A percentile compares a stretch with the other conserved stretches of the same genome.
phyloP scores from a whole-genome alignment of 2,888 invertebrate genomes.

The Pheosia tremula region DNA sequence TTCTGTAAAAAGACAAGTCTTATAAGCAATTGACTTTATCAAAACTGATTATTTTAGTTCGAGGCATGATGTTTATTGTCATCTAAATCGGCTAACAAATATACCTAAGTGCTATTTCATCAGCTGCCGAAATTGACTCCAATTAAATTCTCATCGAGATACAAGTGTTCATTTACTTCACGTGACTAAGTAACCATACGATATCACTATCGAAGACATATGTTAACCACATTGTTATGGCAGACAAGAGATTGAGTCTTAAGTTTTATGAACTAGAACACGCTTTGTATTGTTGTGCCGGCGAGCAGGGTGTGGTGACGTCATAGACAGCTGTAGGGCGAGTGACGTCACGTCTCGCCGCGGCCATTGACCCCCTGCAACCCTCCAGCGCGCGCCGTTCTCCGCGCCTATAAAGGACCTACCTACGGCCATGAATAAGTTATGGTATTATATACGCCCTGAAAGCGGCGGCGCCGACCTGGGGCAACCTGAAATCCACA shows the following conservation, averaged over 20 bases:
- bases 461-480: conserved; percentile 72
- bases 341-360: conserved; percentile 76
- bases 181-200: conserved; percentile 61
- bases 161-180: conserved; percentile 63
- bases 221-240: conserved; percentile 61
- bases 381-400: conserved; percentile 57
- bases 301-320: conserved; percentile 65
- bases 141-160: conserved; percentile 51
- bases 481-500: conserved; percentile 65
- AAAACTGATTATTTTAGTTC: conserved; percentile 6
- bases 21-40: neutral
- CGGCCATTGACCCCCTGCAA: conserved; percentile 72
- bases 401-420: conserved; percentile 52
- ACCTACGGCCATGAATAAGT: conserved; percentile 74
- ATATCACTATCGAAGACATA: conserved; percentile 67
- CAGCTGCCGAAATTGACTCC: conserved; percentile 46
- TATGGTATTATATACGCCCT: conserved; percentile 62
- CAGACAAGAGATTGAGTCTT: conserved; percentile 64
- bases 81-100: conserved; percentile 11
- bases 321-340: conserved; percentile 82
- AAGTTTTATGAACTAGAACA: conserved; percentile 58
- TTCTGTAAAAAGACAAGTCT: neutral
- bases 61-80: conserved; percentile 7
- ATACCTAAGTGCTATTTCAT: conserved; percentile 20
- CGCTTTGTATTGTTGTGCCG: conserved; percentile 61